Conservation (phyloP, 1,140 invertebrate genomes). For the Drosophila pseudoobscura region DNA sequence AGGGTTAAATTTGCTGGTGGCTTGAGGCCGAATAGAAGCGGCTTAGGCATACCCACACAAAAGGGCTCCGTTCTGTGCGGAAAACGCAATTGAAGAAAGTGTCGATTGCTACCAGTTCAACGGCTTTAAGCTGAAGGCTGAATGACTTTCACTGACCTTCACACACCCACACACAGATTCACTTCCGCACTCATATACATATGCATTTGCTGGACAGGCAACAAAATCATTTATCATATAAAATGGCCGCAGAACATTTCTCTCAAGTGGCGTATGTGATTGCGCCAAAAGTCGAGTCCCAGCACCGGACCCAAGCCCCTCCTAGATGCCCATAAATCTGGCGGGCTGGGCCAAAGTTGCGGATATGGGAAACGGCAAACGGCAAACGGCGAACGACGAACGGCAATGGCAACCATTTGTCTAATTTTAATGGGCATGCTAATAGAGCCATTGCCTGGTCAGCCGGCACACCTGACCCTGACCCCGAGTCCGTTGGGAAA, state of each 20-base stretch:
- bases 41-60: conserved; percentile 52
- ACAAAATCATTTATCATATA: conserved; percentile 81
- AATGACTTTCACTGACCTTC: conserved; percentile 68
- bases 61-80: conserved; percentile 20
- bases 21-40: conserved; percentile 48
- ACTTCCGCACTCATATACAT: background rate
- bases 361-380: conserved; percentile 74
- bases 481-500: conserved; percentile 4
- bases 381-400: conserved; percentile 61
- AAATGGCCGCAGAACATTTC: conserved; percentile 63
- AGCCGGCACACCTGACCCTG: conserved; percentile 62
- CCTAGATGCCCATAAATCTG: conserved; percentile 66
- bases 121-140: conserved; percentile 35
- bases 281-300: conserved; percentile 43
- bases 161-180: background rate
- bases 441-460: conserved; percentile 77
- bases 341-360: conserved; percentile 56
- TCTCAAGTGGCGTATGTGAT: conserved; percentile 74
- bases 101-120: conserved; percentile 39
- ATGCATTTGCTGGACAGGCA: conserved; percentile 40
- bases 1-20: conserved; percentile 71
- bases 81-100: conserved; percentile 47
- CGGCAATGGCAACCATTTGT: conserved; percentile 73
- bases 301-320: background rate
- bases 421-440: conserved; percentile 82